Base-by-base conservation (phyloP, 2,113 vertebrate species). In the Mustela nigripes region DNA sequence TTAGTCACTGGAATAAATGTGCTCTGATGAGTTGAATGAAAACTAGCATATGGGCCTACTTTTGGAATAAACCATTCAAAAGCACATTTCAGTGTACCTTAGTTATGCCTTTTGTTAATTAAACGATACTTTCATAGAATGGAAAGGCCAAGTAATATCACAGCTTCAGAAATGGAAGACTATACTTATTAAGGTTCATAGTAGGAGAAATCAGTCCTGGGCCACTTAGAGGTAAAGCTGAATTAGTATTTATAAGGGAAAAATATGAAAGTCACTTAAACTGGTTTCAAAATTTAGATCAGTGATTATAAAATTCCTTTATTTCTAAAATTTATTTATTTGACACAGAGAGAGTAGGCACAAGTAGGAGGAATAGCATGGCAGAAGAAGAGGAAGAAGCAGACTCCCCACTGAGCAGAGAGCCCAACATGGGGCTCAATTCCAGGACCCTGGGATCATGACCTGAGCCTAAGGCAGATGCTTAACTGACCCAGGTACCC, bases 41-140 rank as follows among this genome's bases (percentile, higher is more conserved):
- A 94, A 87, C 89, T 65, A 94, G 84, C 92, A 90, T 48, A 71
- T 95, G 93, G 78, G 69, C 39, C 79, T 86, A 45, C 95, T 96
- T 96, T 53, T 16, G 79, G 69, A 36, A 63, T 56, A 81, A 89
- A 93, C 36, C 85, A 42, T 73, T 94, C 79, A 18, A 95, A 95
- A 87, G 79, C 4, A 6, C 62, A 86, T 89, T 95, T 89, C 65
- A 22, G 45, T 53, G 10, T 36, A 91, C 78, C 73, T 89, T 42
- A 8, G 53, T 58, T 76, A 73, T 58, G 31, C 48, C 81, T 96
- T 96, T 82, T 76, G 82, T 83, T 93, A 95, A 98, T 89, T 94
- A 91, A 94, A 71, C 94, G 71, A 85, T 24, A 53, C 45, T 85
- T 81, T 83, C 90, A 95, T 86, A 53, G 63, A 82, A 95, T 53